phyloP scores from a whole-genome alignment of 2,113 vertebrate species.

The Sceloporus undulatus region DNA sequence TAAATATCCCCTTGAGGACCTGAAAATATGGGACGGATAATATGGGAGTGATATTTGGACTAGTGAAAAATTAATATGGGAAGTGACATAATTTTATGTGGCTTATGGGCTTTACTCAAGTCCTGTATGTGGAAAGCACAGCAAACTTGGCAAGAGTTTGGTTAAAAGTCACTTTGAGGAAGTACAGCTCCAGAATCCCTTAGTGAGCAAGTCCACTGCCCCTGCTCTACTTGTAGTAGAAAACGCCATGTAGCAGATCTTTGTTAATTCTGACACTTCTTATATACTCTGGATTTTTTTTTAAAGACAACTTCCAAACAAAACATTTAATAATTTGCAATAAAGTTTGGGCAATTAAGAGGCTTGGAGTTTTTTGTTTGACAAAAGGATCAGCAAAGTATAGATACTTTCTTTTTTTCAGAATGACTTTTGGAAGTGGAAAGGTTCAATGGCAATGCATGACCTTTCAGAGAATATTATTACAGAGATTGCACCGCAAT shows the following conservation, averaged over 20 bases:
- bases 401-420: neutral
- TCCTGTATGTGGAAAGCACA: too few species aligned
- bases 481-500: neutral
- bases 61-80: too few species aligned
- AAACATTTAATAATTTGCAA: neutral
- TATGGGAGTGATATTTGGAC: too few species aligned
- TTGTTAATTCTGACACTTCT: neutral
- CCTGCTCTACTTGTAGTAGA: neutral
- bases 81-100: too few species aligned
- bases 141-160: too few species aligned
- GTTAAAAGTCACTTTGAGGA: too few species aligned
- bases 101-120: too few species aligned
- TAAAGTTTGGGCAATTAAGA: neutral
- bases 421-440: neutral
- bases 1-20: too few species aligned
- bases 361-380: neutral
- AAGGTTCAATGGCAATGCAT: neutral
- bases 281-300: neutral
- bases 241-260: too few species aligned
- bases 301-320: neutral
- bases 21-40: too few species aligned
- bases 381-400: neutral
- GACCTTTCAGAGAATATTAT: constrained; percentile 22
- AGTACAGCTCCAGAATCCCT: too few species aligned
- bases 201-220: too few species aligned